Base-by-base conservation (phyloP, 2,113 vertebrate genomes). In the Nesogale talazaci region DNA sequence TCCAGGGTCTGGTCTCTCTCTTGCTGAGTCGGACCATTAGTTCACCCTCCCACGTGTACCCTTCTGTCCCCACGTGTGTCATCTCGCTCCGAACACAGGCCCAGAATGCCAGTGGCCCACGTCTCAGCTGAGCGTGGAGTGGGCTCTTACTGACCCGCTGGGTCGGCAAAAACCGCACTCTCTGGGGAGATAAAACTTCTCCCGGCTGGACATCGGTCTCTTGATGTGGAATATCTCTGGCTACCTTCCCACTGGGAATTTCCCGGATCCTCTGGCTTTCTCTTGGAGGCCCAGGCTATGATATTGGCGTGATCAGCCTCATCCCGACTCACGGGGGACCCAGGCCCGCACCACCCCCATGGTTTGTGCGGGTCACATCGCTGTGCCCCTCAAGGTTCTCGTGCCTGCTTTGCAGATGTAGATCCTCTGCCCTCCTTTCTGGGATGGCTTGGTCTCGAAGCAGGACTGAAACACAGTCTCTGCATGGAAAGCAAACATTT, bases 31-130 rank as follows among this genome's bases (percentile, higher is more conserved):
- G 57, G 76, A 46, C 74, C 42, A 46, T 77, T 36, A 34, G 4
- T 20, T 63, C n/a, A n/a, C 74, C 56, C 65, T 20, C 40, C 7
- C 12, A 14, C 0, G 0, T 0, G 3, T 2, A 27, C 40, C 84
- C 75, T 76, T 65, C 29, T 77, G 56, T 88, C 22, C 27, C 11
- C 5, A 27, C 11, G 19, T 8, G 16, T 8, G 14, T 40, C 82
- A 27, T 93, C 61, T 81, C 29, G 12, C 9, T 57, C 17, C 1
- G 19, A 65, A 34, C 11, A 6, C 52, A 5, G 4, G 29, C 14
- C 59, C 20, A 34, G 80, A 57, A 72, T 76, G 76, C 76, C 67
- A 85, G 23, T 38, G 27, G 69, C 59, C 29, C 16, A 61, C 59
- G 61, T 14, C 20, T 86, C 65, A 38, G 36, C 8, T 52, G 46